Evolutionary conservation across 2,888 invertebrate species (phyloP).

Genomic region (Mamestra brassicae): DNA sequence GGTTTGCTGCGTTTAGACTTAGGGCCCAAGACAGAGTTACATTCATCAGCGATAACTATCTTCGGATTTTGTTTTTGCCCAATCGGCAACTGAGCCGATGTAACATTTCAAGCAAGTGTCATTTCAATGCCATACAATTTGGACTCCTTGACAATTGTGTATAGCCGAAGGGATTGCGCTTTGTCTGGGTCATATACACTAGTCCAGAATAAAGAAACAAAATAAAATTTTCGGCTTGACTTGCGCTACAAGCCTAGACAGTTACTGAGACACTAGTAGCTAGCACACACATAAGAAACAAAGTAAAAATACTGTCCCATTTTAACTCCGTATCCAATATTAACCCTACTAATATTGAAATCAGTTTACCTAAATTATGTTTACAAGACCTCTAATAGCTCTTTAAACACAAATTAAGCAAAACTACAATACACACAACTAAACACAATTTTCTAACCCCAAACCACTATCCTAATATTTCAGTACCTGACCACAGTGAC

Average conservation of each 20-base stretch:
- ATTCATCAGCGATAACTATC: neutral
- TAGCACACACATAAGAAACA: neutral
- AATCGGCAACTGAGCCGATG: no score
- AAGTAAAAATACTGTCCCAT: neutral
- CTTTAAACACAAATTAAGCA: conserved; percentile 33
- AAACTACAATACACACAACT: conserved; percentile 6
- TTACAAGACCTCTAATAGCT: neutral
- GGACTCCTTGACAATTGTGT: no score
- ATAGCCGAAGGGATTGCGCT: no score
- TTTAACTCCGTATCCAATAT: no score
- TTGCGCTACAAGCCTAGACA: neutral
- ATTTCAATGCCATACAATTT: no score
- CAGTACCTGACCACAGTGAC: conserved; percentile 64
- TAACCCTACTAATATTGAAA: neutral
- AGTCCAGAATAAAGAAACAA: neutral
- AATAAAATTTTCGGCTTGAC: neutral
- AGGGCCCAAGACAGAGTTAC: neutral
- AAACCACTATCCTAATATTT: conserved; percentile 55
- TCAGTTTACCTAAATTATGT: no score
- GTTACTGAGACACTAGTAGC: neutral
- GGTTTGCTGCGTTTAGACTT: neutral
- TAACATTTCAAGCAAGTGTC: no score
- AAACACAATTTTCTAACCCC: conserved; percentile 37
- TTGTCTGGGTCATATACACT: no score
- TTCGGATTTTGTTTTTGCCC: no score